Evolutionary conservation across 2,113 vertebrate species (phyloP), one percentile per base, ranked within the genome.

Genomic region (Crotalus horridus): DNA sequence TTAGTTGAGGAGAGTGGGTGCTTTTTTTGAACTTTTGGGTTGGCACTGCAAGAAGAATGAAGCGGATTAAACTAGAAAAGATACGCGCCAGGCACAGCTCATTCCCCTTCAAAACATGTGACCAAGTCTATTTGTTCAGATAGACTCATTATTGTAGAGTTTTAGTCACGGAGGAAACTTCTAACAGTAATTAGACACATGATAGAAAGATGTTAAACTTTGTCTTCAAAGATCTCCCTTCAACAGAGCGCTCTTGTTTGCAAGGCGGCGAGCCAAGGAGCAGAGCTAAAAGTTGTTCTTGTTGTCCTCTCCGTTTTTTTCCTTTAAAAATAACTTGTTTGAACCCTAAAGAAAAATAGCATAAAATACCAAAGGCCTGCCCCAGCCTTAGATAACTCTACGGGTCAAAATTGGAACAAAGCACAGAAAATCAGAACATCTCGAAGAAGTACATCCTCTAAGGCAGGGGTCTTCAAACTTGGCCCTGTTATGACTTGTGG

Each of bases 211-310:
- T 93, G 95, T 90, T 64, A 23, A 53, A 54, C 87, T n/a, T 0
- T 29, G 7, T 91, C 96, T 94, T 96, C 95, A 97, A 96, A 97
- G 96, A 87, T 10, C 5, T 10, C 1, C 39, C 2, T 12, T 56
- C 90, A 89, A 96, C 95, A 95, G 92, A 93, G 56, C 58, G 20
- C 55, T 93, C 93, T 96, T 96, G 95, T 96, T 64, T 85, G 89
- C 90, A 1, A 7, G 26, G 53, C 85, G 86, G 74, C 0, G 88
- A 24, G 93, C 23, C 33, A 87, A 91, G 24, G 43, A 24, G 26
- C 15, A 74, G 69, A n/a, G 39, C 26, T 85, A 55, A 26, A 81
- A 3, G 12, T 48, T 51, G n/a, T n/a, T 4, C 7, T 39, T 56
- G 20, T 48, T 48, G 21, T 48, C 6, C 4, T 87, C 48, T 55